Conservation (phyloP, 23 tunicate genomes). For the Halocynthia roretzi region DNA sequence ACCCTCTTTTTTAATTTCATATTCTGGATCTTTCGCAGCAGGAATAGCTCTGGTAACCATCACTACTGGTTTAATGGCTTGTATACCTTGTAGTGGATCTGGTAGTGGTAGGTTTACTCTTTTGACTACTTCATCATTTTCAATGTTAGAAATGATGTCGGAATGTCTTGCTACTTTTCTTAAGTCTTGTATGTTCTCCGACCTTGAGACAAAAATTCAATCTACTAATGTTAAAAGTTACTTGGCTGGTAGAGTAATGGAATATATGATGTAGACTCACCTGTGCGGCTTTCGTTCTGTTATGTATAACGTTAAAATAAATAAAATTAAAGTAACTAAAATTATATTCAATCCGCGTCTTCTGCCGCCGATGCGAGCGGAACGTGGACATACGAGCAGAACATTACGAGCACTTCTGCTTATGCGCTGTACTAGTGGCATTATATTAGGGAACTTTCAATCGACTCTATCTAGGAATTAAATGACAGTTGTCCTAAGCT, state of each 20-base stretch:
- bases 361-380: constrained; percentile 3
- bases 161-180: not conserved
- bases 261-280: constrained; percentile 2
- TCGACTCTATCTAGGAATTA: no score
- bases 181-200: not conserved
- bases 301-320: constrained; percentile 6
- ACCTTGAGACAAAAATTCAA: not conserved
- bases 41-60: constrained; percentile 3
- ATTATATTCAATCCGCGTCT: constrained; percentile 9
- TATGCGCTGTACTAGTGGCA: constrained; percentile 19
- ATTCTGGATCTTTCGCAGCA: not conserved
- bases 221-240: not conserved
- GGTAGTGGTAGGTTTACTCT: not conserved
- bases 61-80: not conserved
- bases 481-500: no score
- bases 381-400: constrained; percentile 1
- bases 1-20: not conserved
- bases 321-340: not conserved
- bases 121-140: not conserved
- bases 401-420: constrained; percentile 16
- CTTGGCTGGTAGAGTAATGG: not conserved
- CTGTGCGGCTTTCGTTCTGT: not conserved
- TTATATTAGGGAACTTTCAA: not conserved
- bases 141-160: not conserved
- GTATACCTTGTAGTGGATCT: not conserved